A percentile compares a stretch with the other conserved stretches of the same genome.
phyloP scores from a whole-genome alignment of 30 jellyfish, hydroid and myxozoan species.

The Turritopsis dohrnii region DNA sequence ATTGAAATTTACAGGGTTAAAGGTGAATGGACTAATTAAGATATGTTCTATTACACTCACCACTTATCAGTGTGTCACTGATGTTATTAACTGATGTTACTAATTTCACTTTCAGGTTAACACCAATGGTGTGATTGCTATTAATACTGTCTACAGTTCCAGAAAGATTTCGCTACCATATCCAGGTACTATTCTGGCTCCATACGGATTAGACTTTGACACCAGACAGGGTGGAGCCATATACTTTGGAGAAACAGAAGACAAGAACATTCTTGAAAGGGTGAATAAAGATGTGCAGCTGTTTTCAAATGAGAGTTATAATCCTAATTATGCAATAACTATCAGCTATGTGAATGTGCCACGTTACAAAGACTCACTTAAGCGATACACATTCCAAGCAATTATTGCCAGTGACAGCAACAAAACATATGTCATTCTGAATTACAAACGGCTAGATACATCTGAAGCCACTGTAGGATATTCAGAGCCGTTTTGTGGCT shows the following conservation, averaged over 20 bases:
- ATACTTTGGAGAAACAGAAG: slow-evolving; percentile 5
- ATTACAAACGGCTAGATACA: not conserved
- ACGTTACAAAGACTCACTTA: not conserved
- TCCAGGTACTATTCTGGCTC: not conserved
- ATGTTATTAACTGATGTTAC: too few species aligned
- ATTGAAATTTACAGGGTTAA: not conserved
- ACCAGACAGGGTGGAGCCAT: slow-evolving; percentile 9
- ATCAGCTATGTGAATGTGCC: not conserved
- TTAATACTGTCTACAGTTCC: not conserved
- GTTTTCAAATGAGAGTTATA: not conserved
- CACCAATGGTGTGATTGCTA: slow-evolving; percentile 3
- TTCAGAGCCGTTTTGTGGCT: slow-evolving; percentile 9
- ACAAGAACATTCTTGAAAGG: not conserved
- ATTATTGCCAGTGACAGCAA: not conserved
- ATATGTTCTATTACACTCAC: too few species aligned
- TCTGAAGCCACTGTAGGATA: not conserved
- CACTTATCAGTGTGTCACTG: too few species aligned
- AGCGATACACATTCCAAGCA: not conserved
- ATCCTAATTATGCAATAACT: not conserved
- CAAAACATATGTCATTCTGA: not conserved
- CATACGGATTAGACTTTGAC: slow-evolving; percentile 4
- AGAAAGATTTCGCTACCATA: not conserved
- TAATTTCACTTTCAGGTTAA: not conserved
- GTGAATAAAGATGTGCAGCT: not conserved
- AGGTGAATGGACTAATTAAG: not conserved